Base-by-base conservation (phyloP, 2,797 vertebrate species). In the Enteromius paludinosus region DNA sequence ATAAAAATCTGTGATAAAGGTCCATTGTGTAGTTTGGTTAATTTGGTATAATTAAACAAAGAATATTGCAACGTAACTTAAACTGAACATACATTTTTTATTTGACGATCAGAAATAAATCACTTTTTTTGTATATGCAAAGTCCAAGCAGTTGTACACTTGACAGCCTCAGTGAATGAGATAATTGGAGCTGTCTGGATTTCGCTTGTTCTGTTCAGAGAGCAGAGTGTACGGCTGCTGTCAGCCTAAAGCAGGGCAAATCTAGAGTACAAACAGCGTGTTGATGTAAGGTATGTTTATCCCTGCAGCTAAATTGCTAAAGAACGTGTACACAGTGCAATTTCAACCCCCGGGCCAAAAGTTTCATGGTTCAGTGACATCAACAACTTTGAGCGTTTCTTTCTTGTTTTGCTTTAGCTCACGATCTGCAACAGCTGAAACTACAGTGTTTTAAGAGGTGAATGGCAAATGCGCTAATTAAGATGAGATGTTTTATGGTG, bases 251-350 rank as follows among this genome's bases (percentile, higher is more conserved):
- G 91, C 93, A 89, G 56, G 75, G 82, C 92, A 93, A 92, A 95
- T 92, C 93, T 94, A 90, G 90, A 91, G 92, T 95, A 92, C 90
- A 85, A 95, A 93, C 87, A 10, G 91, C 86, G 89, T 91, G 92
- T 92, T 95, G 92, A 95, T 95, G 94, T 95, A 94, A 94, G 93
- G 93, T 92, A 94, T 96, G 94, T 96, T 95, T 95, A 96, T 95
- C 94, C 94, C 93, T 85, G 92, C 91, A 96, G 95, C 94, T 94
- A 92, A 92, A 91, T 90, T 89, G 91, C 93, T 92, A 91, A 93
- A 91, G 92, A 96, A 95, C 93, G 92, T 92, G 92, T 93, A 94
- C 90, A 95, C 89, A 84, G 84, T 92, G 91, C 93, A 94, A 95
- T 94, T 96, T 93, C 93, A 1, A 94, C 92, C 95, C 94, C 88